Base-by-base conservation (phyloP, 1,140 invertebrate genomes). In the Trichonephila clavipes region DNA sequence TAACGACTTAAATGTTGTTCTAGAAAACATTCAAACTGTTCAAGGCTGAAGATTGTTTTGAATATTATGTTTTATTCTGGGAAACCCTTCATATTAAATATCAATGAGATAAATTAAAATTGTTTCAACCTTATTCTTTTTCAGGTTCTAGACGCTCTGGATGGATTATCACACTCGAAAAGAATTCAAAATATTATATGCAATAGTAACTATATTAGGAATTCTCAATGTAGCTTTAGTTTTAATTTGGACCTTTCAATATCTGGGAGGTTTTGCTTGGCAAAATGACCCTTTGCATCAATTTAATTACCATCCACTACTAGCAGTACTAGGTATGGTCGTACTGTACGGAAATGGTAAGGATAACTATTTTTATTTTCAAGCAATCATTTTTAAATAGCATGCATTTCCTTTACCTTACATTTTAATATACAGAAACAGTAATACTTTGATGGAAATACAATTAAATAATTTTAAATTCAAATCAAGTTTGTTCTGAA, bases 341-440 rank as follows among this genome's bases (percentile, higher is more conserved):
- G 34, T 93, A 44, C 24, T 89, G 5, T 93, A 89, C 82, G 92
- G 92, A 81, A 89, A 93, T 51, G 92, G 92, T 93, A 88, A 85
- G 58, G 18, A 61, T 24, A 8, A 62, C 34, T 81, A 40, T 40
- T 40, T 40, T 40, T 40, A 40, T 40, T 40, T 40, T 40, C 3
- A 40, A 40, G 34, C 34, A 3, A 40, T 40, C 34, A 40, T 40
- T 40, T 40, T 40, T 40, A 40, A 40, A 40, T 40, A 40, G 3
- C 34, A 3, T 40, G 34, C 34, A 40, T 4, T 40, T 3, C 34
- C 1, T 40, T 40, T 40, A 40, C 4, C 34, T 40, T 40, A 3
- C 2, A 40, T 40, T 40, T 40, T 1, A 40, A 40, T 40, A 40
- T 40, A 40, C 34, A 40, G 4, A 40, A 4, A 40, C 34, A 40